Evolutionary conservation across 2,888 invertebrate species (phyloP).

Genomic region (Margaritifera margaritifera): DNA sequence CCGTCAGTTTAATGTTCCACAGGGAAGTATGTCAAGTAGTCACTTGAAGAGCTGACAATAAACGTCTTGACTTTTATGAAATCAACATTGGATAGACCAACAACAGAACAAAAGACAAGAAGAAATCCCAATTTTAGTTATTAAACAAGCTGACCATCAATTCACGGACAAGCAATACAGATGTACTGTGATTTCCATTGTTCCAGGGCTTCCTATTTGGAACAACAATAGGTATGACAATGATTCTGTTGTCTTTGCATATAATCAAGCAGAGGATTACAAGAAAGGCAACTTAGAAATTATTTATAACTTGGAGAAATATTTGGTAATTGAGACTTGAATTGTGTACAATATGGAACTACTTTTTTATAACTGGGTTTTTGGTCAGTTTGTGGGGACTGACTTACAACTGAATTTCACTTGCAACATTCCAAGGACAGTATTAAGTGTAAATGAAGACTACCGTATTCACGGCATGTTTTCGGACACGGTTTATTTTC

Average conservation of each 20-base stretch:
- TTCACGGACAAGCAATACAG: conserved; percentile 1
- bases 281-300: conserved; percentile 7
- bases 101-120: conserved; percentile 8
- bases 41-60: conserved; percentile 10
- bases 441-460: too few relatives aligned
- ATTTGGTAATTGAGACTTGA: too few relatives aligned
- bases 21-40: conserved; percentile 16
- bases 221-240: conserved; percentile 20
- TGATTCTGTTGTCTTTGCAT: conserved; percentile 17
- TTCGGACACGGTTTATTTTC: too few relatives aligned
- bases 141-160: conserved; percentile 10
- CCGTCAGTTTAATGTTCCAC: conserved; percentile 10
- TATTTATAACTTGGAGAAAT: too few relatives aligned
- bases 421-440: too few relatives aligned
- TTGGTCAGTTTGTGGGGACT: too few relatives aligned
- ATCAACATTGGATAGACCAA: conserved; percentile 3
- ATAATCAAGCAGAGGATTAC: conserved; percentile 18
- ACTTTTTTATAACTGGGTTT: too few relatives aligned
- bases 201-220: conserved; percentile 19
- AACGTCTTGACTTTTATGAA: conserved; percentile 9
- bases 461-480: too few relatives aligned
- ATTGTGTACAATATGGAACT: too few relatives aligned
- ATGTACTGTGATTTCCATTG: conserved; percentile 6
- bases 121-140: conserved; percentile 18
- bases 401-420: too few relatives aligned